A percentile compares a stretch with the other conserved stretches of the same genome.
Evolutionary conservation across 2,888 invertebrate genomes (phyloP).

Genomic region (Iphiclides podalirius): DNA sequence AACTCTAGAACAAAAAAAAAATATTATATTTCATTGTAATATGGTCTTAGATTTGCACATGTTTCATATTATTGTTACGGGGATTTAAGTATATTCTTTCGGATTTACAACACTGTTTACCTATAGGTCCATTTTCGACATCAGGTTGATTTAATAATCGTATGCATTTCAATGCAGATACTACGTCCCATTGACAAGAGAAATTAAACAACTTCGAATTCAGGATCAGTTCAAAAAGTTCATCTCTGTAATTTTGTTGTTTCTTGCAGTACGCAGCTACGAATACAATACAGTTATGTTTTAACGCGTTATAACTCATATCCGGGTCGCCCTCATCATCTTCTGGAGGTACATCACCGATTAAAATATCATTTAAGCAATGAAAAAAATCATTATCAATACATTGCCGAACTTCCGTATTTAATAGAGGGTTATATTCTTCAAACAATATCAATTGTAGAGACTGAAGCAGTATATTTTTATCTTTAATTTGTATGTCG

Average conservation of each 20-base stretch:
- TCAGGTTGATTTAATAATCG: constrained; percentile 43
- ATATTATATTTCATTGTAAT: no score
- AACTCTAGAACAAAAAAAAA: constrained; percentile 45
- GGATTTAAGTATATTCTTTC: no score
- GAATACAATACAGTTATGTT: constrained; percentile 51
- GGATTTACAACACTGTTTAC: constrained; percentile 37
- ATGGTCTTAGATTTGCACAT: no score
- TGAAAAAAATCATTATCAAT: constrained; percentile 54
- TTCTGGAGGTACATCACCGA: constrained; percentile 39
- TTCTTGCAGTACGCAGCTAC: constrained; percentile 61
- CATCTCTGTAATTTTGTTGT: constrained; percentile 47
- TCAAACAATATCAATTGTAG: constrained; percentile 43
- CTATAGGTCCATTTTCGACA: constrained; percentile 50
- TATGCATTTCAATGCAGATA: constrained; percentile 55
- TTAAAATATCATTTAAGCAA: constrained; percentile 51
- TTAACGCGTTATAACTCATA: constrained; percentile 45
- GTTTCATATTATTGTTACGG: no score
- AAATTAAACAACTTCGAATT: constrained; percentile 58
- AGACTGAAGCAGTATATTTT: constrained; percentile 43
- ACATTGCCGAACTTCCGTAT: constrained; percentile 39
- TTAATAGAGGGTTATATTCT: constrained; percentile 44
- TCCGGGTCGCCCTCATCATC: constrained; percentile 53
- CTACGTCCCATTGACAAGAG: constrained; percentile 42
- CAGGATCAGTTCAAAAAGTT: constrained; percentile 57
- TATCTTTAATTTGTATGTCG: constrained; percentile 39